A percentile compares a stretch with the other conserved stretches of the same genome.
These are phyloP conservation scores for Ectobius pallidus DNA, from an alignment of 2,888 invertebrate genomes.

Conservation along the genomic window DNA sequence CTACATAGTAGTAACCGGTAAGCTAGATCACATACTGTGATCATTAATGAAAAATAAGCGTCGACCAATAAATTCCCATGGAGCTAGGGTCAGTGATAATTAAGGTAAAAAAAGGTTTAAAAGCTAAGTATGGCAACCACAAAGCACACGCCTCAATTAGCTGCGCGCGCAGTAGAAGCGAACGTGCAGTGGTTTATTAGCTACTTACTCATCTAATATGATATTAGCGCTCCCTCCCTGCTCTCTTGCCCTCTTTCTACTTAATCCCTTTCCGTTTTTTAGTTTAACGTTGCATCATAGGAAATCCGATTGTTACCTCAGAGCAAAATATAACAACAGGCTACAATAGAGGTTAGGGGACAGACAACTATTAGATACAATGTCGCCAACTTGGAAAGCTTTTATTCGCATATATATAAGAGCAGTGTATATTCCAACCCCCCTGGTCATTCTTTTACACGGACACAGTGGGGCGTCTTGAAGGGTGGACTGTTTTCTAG, in stretches of 20 bases:
- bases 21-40: no score
- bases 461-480: constrained; percentile 11
- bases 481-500: neutral
- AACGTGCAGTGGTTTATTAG: constrained; percentile 2
- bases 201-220: constrained; percentile 14
- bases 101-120: no score
- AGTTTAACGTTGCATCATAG: constrained; percentile 7
- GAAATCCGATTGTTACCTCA: neutral
- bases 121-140: no score
- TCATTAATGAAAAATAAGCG: no score
- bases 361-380: constrained; percentile 15
- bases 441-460: constrained; percentile 5
- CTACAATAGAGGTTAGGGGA: constrained; percentile 6
- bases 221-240: neutral
- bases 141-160: no score
- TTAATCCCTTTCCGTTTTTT: neutral
- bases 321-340: constrained; percentile 4
- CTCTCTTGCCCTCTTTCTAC: neutral
- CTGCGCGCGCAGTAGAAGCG: no score
- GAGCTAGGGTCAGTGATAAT: no score
- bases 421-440: neutral
- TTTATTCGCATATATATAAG: constrained; percentile 12
- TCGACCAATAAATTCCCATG: no score
- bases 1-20: no score
- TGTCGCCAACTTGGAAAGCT: constrained; percentile 18